Conservation (phyloP, 2,888 invertebrate genomes). For the Volucella bombylans region DNA sequence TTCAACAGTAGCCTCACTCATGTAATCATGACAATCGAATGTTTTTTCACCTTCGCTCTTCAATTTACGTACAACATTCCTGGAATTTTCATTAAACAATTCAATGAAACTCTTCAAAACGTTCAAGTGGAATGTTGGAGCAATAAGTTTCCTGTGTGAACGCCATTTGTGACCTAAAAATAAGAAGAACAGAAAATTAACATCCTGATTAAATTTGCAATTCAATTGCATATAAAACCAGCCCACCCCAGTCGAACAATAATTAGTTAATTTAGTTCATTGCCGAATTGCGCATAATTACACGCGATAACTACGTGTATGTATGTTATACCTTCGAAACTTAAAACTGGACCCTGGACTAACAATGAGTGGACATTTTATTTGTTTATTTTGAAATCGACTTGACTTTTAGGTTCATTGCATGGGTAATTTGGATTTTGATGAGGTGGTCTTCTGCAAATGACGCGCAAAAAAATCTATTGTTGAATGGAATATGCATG, state of each 20-base stretch:
- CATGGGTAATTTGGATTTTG: conserved; percentile 2
- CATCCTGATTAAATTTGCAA: conserved; percentile 45
- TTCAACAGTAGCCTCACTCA: conserved; percentile 93
- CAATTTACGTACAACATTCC: conserved; percentile 88
- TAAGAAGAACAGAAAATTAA: conserved; percentile 33
- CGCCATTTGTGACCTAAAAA: conserved; percentile 90
- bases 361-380: conserved; percentile 9
- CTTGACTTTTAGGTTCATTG: conserved; percentile 38
- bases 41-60: conserved; percentile 86
- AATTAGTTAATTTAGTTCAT: conserved; percentile 36
- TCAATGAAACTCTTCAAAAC: conserved; percentile 93
- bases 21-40: conserved; percentile 92
- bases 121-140: conserved; percentile 94
- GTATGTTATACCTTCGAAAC: background rate
- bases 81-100: conserved; percentile 91
- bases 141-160: conserved; percentile 92
- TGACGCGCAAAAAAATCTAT: background rate
- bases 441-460: conserved; percentile 2
- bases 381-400: background rate
- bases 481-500: conserved; percentile 22
- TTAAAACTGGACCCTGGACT: conserved; percentile 15
- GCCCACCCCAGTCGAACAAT: background rate
- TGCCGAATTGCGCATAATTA: conserved; percentile 19
- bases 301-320: too few relatives aligned
- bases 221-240: conserved; percentile 19